Conservation (phyloP, 2,113 vertebrate species). For the Acinonyx jubatus region DNA sequence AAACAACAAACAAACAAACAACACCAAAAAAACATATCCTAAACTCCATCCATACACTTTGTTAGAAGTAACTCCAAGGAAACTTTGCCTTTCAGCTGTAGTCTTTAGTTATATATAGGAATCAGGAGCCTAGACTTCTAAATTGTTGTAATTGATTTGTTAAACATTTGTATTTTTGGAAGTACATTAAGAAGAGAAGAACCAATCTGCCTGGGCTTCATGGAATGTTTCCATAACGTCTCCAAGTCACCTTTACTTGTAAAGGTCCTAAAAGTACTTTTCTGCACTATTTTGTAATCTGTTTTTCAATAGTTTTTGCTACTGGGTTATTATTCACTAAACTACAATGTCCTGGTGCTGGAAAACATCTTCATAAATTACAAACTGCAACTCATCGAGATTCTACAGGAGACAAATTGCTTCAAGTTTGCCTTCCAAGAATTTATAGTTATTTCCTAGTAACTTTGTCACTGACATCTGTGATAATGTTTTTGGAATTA, state of each 20-base stretch:
- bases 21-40: neutral
- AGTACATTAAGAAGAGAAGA: neutral
- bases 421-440: conserved; percentile 46
- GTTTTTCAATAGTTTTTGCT: conserved; percentile 50
- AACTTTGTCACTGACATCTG: conserved; percentile 29
- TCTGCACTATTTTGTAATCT: neutral
- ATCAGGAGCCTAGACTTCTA: neutral
- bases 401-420: conserved; percentile 32
- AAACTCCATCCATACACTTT: neutral
- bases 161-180: conserved; percentile 11
- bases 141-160: neutral
- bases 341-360: neutral
- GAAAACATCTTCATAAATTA: conserved; percentile 67
- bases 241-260: neutral
- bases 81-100: neutral
- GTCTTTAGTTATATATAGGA: conserved; percentile 12
- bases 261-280: neutral
- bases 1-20: neutral
- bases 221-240: neutral
- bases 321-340: conserved; percentile 49
- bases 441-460: conserved; percentile 59
- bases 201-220: neutral
- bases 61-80: neutral
- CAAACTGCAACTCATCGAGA: conserved; percentile 5
- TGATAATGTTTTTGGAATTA: conserved; percentile 21